Evolutionary conservation across 2,888 invertebrate species (phyloP).

Genomic region (Chrysotoxum bicinctum): DNA sequence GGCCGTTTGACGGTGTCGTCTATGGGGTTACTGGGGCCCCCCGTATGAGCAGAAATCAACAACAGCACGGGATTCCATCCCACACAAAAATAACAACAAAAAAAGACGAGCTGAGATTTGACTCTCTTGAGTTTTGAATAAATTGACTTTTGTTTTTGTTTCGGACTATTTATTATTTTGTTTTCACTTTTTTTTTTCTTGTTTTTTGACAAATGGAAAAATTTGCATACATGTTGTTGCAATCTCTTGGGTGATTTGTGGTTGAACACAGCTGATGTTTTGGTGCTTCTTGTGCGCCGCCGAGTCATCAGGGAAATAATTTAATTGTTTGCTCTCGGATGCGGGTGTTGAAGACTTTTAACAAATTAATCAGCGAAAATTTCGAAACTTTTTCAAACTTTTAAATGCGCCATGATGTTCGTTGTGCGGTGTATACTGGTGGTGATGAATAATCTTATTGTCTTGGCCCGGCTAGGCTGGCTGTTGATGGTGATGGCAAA

Average conservation of each 20-base stretch:
- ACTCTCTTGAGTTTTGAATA: background rate
- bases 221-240: conserved; percentile 65
- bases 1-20: conserved; percentile 9
- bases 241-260: conserved; percentile 51
- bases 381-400: conserved; percentile 34
- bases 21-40: background rate
- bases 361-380: conserved; percentile 57
- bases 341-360: conserved; percentile 55
- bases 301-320: conserved; percentile 30
- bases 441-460: conserved; percentile 37
- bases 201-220: conserved; percentile 53
- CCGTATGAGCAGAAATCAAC: conserved; percentile 2
- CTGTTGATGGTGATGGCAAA: background rate
- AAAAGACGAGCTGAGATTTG: background rate
- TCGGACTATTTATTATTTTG: background rate
- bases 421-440: too few relatives aligned
- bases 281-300: background rate
- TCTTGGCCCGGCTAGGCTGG: conserved; percentile 1
- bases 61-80: conserved; percentile 46
- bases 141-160: conserved; percentile 25
- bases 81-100: conserved; percentile 21
- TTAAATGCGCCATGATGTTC: conserved; percentile 33
- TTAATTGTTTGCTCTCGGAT: conserved; percentile 43
- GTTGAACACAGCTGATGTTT: conserved; percentile 42
- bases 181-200: background rate